Conservation (phyloP, 2,113 vertebrate species). For the Struthio camelus region DNA sequence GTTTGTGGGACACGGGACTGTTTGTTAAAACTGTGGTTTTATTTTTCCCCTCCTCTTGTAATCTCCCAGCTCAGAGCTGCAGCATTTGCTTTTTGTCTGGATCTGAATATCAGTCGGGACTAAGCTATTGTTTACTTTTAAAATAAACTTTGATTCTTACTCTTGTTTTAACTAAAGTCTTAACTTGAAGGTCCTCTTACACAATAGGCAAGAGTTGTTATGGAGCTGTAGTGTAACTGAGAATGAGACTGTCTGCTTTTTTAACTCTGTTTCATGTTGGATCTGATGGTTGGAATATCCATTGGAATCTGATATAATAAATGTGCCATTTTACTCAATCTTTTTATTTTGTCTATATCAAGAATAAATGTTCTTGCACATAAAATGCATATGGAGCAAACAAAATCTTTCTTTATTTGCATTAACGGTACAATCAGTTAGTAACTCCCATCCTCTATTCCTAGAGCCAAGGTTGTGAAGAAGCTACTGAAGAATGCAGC, state of each 20-base stretch:
- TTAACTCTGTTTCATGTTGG: background rate
- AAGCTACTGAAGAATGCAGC: conserved; percentile 83
- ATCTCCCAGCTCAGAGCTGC: background rate
- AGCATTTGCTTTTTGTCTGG: background rate
- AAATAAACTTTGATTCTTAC: background rate
- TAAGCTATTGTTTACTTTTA: background rate
- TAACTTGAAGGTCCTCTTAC: background rate
- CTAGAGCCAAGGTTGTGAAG: conserved; percentile 84
- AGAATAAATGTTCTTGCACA: background rate
- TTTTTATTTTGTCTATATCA: background rate
- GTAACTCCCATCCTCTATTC: background rate
- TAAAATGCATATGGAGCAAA: background rate
- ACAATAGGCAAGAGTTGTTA: background rate
- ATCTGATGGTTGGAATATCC: background rate
- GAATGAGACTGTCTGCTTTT: background rate
- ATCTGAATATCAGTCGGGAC: background rate
- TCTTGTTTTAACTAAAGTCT: background rate
- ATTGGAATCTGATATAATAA: background rate
- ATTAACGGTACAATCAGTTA: background rate
- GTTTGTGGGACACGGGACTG: background rate
- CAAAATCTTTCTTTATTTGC: background rate
- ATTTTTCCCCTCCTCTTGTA: background rate
- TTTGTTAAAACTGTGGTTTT: background rate
- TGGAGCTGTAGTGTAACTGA: background rate
- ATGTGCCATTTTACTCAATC: background rate